Evolutionary conservation across 2,888 invertebrate species (phyloP).

Genomic region (Diploptera punctata): DNA sequence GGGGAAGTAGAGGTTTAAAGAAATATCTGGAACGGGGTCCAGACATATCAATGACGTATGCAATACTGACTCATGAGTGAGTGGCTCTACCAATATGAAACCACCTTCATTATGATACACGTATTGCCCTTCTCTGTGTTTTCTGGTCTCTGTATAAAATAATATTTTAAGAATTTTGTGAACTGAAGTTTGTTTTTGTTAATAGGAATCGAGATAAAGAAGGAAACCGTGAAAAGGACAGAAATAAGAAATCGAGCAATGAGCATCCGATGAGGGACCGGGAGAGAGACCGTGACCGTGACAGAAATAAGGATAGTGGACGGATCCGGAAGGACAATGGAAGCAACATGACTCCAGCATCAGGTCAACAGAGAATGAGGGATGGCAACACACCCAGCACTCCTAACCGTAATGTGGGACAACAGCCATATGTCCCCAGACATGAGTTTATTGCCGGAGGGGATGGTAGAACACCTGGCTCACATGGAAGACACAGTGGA

Average conservation of each 20-base stretch:
- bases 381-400: constrained; percentile 27
- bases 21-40: no score
- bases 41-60: no score
- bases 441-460: constrained; percentile 30
- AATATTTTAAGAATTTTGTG: neutral
- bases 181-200: neutral
- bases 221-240: constrained; percentile 51
- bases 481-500: constrained; percentile 7
- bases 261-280: constrained; percentile 49
- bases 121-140: no score
- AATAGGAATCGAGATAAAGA: constrained; percentile 40
- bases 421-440: constrained; percentile 15
- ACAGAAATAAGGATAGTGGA: constrained; percentile 57
- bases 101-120: no score
- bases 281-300: constrained; percentile 60
- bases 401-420: constrained; percentile 24
- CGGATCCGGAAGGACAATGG: constrained; percentile 37
- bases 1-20: no score
- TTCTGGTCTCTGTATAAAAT: no score
- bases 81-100: no score
- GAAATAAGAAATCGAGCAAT: constrained; percentile 50
- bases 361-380: constrained; percentile 24
- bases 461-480: constrained; percentile 10
- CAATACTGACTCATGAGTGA: no score
- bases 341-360: constrained; percentile 23